Percentiles rank a stretch among this genome's conserved stretches.
Evolutionary conservation across 2,797 vertebrate species (phyloP).

Genomic region (Darevskia mixta): DNA sequence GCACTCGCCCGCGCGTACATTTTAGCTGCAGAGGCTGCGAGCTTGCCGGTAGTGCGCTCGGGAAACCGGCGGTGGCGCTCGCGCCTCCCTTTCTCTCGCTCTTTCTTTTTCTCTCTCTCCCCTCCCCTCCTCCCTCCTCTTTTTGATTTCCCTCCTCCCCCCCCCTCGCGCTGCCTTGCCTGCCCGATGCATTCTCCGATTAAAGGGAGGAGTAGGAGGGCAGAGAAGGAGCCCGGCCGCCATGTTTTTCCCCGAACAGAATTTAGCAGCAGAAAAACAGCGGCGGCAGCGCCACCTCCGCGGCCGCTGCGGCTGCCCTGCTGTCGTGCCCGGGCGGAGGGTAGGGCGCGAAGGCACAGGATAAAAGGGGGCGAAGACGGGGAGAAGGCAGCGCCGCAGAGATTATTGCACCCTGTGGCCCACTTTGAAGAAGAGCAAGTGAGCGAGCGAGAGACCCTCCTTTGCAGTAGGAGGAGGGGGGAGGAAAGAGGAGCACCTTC

Average conservation of each 20-base stretch:
- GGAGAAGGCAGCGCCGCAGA: conserved; percentile 12
- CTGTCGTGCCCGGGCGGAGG: conserved; percentile 61
- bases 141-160: conserved; percentile 35
- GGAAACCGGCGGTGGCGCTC: conserved; percentile 75
- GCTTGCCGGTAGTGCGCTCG: conserved; percentile 52
- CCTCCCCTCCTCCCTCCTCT: neutral
- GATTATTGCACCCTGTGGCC: conserved; percentile 24
- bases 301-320: conserved; percentile 69
- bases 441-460: conserved; percentile 32
- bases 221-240: conserved; percentile 86
- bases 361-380: conserved; percentile 20
- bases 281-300: conserved; percentile 70
- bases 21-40: conserved; percentile 43
- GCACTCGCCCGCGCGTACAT: too few species aligned
- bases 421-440: conserved; percentile 44
- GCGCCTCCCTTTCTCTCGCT: conserved; percentile 63
- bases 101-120: conserved; percentile 7
- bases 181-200: conserved; percentile 81
- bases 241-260: conserved; percentile 84
- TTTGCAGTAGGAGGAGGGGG: conserved; percentile 65
- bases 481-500: conserved; percentile 30
- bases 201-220: conserved; percentile 84
- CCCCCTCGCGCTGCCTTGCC: conserved; percentile 57
- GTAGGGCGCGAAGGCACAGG: conserved; percentile 37
- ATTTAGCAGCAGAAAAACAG: conserved; percentile 72